Percentiles rank a stretch among this genome's conserved stretches.
Conservation (phyloP, 2,888 invertebrate genomes). For the Bombylius discolor region DNA sequence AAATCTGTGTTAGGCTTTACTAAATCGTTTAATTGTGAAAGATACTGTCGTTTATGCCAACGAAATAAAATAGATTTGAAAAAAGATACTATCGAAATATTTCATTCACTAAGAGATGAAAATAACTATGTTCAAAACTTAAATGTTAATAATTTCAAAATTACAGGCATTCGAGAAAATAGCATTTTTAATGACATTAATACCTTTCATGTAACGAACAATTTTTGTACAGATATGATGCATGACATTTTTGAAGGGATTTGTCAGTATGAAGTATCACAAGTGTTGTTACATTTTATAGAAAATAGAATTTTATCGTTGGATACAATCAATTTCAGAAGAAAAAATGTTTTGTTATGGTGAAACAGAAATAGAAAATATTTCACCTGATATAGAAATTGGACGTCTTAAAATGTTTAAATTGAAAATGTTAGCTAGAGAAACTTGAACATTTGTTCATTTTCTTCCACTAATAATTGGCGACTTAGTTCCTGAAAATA, state of each 20-base stretch:
- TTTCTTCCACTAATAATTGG: constrained; percentile 1
- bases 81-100: not conserved
- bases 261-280: not conserved
- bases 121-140: too few species aligned
- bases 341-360: constrained; percentile 6
- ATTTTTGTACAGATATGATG: constrained; percentile 4
- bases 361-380: constrained; percentile 8
- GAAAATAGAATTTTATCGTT: not conserved
- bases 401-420: not conserved
- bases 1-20: not conserved
- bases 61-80: not conserved
- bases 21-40: not conserved
- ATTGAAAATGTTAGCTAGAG: not conserved
- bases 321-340: not conserved
- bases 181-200: constrained; percentile 1
- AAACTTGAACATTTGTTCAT: constrained; percentile 1
- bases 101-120: not conserved
- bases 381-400: constrained; percentile 2
- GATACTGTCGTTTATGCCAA: not conserved
- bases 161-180: not conserved
- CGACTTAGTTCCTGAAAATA: not conserved
- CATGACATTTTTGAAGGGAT: constrained; percentile 1
- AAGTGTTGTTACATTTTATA: constrained; percentile 1
- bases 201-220: constrained; percentile 1
- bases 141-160: not conserved